phyloP scores from a whole-genome alignment of 2,888 invertebrate genomes.

The Dynastes grantii region DNA sequence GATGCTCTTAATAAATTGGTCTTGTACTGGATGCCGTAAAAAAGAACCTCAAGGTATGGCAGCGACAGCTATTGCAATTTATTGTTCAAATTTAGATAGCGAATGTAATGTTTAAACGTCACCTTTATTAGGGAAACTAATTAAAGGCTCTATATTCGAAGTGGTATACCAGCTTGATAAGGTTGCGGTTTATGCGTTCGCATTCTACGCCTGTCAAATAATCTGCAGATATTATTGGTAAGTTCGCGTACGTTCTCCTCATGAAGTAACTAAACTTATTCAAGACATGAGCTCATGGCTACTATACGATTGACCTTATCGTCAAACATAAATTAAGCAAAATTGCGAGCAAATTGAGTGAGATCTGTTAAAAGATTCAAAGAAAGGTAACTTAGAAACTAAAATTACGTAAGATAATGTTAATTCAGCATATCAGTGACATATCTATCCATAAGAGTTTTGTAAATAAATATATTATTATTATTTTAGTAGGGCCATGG shows the following conservation, averaged over 20 bases:
- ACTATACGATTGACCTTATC: neutral
- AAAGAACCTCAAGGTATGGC: slow-evolving; percentile 13
- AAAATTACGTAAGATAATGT: too few species aligned
- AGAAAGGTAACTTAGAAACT: too few species aligned
- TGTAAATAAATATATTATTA: too few species aligned
- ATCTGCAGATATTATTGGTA: slow-evolving; percentile 29
- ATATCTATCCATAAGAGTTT: too few species aligned
- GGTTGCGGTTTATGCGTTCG: slow-evolving; percentile 23
- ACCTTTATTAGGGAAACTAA: slow-evolving; percentile 44
- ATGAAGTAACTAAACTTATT: slow-evolving; percentile 18
- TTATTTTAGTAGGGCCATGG: too few species aligned
- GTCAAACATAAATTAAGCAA: neutral
- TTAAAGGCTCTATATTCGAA: slow-evolving; percentile 33
- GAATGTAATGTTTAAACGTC: slow-evolving; percentile 27
- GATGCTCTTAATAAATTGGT: neutral
- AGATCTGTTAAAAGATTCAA: too few species aligned
- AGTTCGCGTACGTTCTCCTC: neutral
- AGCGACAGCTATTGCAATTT: slow-evolving; percentile 33
- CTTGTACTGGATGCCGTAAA: neutral
- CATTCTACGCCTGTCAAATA: slow-evolving; percentile 36
- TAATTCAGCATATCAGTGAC: too few species aligned
- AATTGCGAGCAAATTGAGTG: too few species aligned
- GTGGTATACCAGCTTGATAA: slow-evolving; percentile 23
- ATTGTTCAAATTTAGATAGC: slow-evolving; percentile 17
- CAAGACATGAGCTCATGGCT: neutral